Evolutionary conservation across 2,113 vertebrate genomes (phyloP), one percentile per base, ranked within the genome.

Genomic region (Corydoras maculifer): DNA sequence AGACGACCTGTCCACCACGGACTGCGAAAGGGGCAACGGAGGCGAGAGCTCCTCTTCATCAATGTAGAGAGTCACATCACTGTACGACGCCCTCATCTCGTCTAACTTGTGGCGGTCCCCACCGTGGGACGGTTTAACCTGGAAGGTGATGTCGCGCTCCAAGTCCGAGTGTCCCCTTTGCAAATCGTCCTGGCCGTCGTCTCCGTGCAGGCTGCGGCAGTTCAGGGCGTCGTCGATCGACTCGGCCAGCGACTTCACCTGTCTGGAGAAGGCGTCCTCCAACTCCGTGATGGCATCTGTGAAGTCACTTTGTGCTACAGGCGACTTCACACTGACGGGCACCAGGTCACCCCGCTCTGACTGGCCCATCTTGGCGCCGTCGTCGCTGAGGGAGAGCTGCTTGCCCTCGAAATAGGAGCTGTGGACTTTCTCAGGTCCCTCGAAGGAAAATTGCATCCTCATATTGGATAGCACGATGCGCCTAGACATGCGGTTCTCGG

Each of bases 401-500:
- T 97, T 96, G 62, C 96, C 95, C 78, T 98, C 94, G 0, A 98
- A 97, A 85, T 94, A 97, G 64, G 95, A 98, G 90, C 95, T 95
- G 81, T 95, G 94, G 88, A 94, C 89, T 90, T 98, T 98, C 87
- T 98, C 96, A 77, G 95, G 93, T 70, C 94, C 96, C 92, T 98
- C 95, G 79, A 98, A 98, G 70, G 96, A 98, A 91, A 98, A 95
- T 94, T 98, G 95, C 94, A 98, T 96, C 88, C 96, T 94, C 96
- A 98, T 98, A 91, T 98, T 98, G 93, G 96, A 97, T 70, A 98
- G 87, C 75, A 98, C 95, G 9, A 99, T 99, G 55, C 95, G 92
- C 79, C 95, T 91, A 32, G 96, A 99, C 95, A 98, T 97, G 75
- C 94, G 96, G 86, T 94, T 99, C 84, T 99, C 96, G 0, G 95